Conservation (phyloP, 2,113 vertebrate genomes). For the Triplophysa rosa region DNA sequence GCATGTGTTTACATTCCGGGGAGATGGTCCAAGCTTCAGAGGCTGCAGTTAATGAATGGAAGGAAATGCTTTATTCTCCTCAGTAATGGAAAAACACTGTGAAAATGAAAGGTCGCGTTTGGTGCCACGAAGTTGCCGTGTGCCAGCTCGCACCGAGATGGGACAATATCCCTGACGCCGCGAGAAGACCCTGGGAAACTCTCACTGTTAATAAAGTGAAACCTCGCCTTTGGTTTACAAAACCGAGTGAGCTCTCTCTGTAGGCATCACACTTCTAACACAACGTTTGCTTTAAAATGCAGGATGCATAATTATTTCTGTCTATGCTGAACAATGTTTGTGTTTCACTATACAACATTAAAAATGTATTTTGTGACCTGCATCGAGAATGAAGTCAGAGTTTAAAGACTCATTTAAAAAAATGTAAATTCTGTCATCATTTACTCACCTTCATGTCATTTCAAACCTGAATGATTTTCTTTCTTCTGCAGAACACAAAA, state of each 20-base stretch:
- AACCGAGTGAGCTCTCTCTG: not conserved
- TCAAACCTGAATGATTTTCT: too few relatives aligned
- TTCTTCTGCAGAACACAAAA: too few relatives aligned
- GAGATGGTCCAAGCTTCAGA: constrained; percentile 73
- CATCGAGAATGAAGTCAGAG: too few relatives aligned
- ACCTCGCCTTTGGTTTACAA: not conserved
- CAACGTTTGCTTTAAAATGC: not conserved
- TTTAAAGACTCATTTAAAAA: too few relatives aligned
- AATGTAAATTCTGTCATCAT: too few relatives aligned
- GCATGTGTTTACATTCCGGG: constrained; percentile 80
- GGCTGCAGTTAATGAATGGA: constrained; percentile 74
- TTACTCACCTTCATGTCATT: too few relatives aligned
- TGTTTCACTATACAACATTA: too few relatives aligned
- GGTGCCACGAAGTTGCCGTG: not conserved
- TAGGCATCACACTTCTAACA: not conserved
- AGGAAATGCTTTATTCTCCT: constrained; percentile 70
- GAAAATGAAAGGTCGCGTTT: not conserved
- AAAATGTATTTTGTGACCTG: too few relatives aligned
- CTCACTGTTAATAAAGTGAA: too few relatives aligned
- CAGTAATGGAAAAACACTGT: constrained; percentile 42
- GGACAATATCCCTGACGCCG: not conserved
- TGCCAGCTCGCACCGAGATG: constrained; percentile 19
- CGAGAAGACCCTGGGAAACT: constrained; percentile 12
- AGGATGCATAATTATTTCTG: too few relatives aligned
- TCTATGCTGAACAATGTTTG: too few relatives aligned